Evolutionary conservation across 2,888 invertebrate species (phyloP).

Genomic region (Eupithecia exiguata): DNA sequence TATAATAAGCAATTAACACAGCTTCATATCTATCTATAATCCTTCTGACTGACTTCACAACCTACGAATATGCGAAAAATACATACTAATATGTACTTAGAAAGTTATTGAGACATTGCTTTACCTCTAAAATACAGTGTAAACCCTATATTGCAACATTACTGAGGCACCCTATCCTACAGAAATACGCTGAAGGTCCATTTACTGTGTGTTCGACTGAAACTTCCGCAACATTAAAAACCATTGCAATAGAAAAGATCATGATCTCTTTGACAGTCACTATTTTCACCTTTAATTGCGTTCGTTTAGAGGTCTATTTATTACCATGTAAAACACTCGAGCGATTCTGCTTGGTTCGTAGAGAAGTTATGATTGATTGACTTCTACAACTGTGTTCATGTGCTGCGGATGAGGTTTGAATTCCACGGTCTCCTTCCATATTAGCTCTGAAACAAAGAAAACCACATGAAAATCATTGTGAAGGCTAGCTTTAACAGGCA

Average conservation of each 20-base stretch:
- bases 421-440: conserved; percentile 91
- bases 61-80: conserved; percentile 32
- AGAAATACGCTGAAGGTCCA: neutral
- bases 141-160: conserved; percentile 31
- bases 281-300: neutral
- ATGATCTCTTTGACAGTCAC: neutral
- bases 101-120: conserved; percentile 39
- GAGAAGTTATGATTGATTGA: conserved; percentile 64
- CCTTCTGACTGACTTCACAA: conserved; percentile 24
- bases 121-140: conserved; percentile 43
- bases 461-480: neutral
- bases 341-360: conserved; percentile 4
- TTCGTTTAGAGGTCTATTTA: conserved; percentile 1
- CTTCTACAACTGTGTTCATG: conserved; percentile 80
- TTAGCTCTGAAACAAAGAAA: conserved; percentile 85
- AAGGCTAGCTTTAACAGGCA: no score
- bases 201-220: neutral
- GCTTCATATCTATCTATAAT: conserved; percentile 18
- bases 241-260: neutral
- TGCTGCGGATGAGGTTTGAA: conserved; percentile 88
- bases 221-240: neutral
- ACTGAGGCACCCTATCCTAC: conserved; percentile 14
- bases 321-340: neutral
- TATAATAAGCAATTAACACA: neutral
- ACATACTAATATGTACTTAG: conserved; percentile 31